phyloP scores from a whole-genome alignment of 1,140 invertebrate species.

The Manduca sexta region DNA sequence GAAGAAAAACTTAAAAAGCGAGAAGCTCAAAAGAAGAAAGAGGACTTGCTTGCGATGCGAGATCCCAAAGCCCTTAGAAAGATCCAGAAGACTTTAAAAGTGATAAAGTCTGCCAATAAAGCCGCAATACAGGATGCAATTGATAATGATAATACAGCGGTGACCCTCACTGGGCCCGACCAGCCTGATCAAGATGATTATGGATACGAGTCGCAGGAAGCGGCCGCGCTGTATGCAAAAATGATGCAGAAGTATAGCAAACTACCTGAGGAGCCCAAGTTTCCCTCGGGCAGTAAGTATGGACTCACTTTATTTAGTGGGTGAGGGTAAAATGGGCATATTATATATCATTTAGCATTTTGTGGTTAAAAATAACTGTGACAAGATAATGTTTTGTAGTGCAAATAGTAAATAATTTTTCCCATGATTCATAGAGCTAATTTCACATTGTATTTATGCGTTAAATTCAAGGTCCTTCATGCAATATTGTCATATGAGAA shows the following conservation, averaged over 20 bases:
- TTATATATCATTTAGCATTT: background rate
- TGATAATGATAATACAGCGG: constrained; percentile 83
- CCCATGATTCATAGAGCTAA: too few relatives aligned
- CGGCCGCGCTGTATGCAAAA: constrained; percentile 85
- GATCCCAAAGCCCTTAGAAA: constrained; percentile 82
- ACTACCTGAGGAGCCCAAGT: constrained; percentile 79
- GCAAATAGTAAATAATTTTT: background rate
- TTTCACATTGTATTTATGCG: too few relatives aligned
- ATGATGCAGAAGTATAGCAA: constrained; percentile 88
- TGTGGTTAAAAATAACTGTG: background rate
- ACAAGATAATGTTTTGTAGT: background rate
- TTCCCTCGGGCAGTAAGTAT: constrained; percentile 53
- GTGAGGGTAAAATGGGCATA: too few relatives aligned
- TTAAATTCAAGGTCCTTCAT: too few relatives aligned
- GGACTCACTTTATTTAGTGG: too few relatives aligned
- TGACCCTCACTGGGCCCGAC: constrained; percentile 80
- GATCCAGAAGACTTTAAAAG: constrained; percentile 77
- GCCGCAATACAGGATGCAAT: constrained; percentile 87
- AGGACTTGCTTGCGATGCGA: constrained; percentile 81
- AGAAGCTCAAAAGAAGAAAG: constrained; percentile 78
- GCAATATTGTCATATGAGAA: too few relatives aligned
- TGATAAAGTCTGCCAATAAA: constrained; percentile 92
- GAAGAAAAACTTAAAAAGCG: constrained; percentile 80
- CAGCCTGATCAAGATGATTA: constrained; percentile 94
- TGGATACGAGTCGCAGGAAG: constrained; percentile 87